Percentiles rank a stretch among this genome's conserved stretches.
Evolutionary conservation across 2,797 vertebrate species (phyloP).

Genomic region (Bovichtus diacanthus): DNA sequence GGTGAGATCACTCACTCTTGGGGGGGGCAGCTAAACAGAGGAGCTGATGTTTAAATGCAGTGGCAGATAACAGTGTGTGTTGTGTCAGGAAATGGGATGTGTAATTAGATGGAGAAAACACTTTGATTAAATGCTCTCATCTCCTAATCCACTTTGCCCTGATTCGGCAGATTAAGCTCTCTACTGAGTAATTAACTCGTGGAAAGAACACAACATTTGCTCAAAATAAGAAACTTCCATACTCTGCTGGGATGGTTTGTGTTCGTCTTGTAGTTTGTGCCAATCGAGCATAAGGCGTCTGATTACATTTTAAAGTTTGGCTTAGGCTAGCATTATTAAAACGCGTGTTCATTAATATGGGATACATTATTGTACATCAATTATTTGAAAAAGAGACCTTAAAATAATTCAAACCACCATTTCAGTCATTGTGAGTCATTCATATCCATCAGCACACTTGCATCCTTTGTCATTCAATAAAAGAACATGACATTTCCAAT

Average conservation of each 20-base stretch:
- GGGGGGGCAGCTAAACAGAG: slow-evolving; percentile 45
- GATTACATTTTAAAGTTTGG: slow-evolving; percentile 33
- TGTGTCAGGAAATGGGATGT: slow-evolving; percentile 80
- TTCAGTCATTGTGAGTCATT: slow-evolving; percentile 12
- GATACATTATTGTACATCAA: slow-evolving; percentile 5
- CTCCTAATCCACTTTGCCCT: slow-evolving; percentile 86
- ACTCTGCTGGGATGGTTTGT: slow-evolving; percentile 41
- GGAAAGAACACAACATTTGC: slow-evolving; percentile 71
- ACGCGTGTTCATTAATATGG: slow-evolving; percentile 2
- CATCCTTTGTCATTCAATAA: not conserved
- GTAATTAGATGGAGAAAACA: slow-evolving; percentile 81
- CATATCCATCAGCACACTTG: slow-evolving; percentile 2
- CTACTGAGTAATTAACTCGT: slow-evolving; percentile 80
- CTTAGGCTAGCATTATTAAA: slow-evolving; percentile 30
- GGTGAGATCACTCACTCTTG: slow-evolving; percentile 41
- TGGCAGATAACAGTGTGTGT: slow-evolving; percentile 71
- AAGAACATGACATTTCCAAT: slow-evolving; percentile 5
- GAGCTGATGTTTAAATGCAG: slow-evolving; percentile 60
- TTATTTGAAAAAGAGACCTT: not conserved
- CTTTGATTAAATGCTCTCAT: slow-evolving; percentile 85
- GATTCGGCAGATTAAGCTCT: slow-evolving; percentile 84
- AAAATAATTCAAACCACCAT: slow-evolving; percentile 3
- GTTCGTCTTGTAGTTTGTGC: slow-evolving; percentile 33
- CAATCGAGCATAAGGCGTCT: slow-evolving; percentile 34
- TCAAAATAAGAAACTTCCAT: slow-evolving; percentile 68